Percentiles rank a stretch among this genome's conserved stretches.
Evolutionary conservation across 2,888 invertebrate genomes (phyloP).

Genomic region (Agriotes lineatus): DNA sequence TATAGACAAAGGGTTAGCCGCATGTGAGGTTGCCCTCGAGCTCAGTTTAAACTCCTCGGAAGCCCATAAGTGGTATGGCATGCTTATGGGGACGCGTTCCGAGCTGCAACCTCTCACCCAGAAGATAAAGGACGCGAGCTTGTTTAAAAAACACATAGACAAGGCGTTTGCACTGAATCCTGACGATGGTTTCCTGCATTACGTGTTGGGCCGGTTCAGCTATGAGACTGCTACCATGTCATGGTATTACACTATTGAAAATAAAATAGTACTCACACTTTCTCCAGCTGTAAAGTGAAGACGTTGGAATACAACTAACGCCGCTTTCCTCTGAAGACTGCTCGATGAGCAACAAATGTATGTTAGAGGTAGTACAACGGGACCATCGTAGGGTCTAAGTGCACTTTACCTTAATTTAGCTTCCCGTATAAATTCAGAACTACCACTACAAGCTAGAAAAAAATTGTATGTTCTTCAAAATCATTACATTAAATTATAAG

Average conservation of each 20-base stretch:
- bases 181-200: constrained; percentile 73
- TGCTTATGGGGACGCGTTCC: constrained; percentile 73
- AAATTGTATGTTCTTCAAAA: too few relatives aligned
- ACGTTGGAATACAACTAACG: too few relatives aligned
- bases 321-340: too few relatives aligned
- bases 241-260: constrained; percentile 55
- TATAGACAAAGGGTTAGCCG: constrained; percentile 64
- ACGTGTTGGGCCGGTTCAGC: constrained; percentile 78
- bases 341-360: too few relatives aligned
- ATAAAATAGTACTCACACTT: neutral
- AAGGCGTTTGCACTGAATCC: constrained; percentile 73
- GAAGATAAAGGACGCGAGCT: constrained; percentile 74
- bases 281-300: too few relatives aligned
- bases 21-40: constrained; percentile 70
- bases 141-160: constrained; percentile 78
- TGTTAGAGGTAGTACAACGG: too few relatives aligned
- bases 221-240: constrained; percentile 70
- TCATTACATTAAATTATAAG: too few relatives aligned
- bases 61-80: constrained; percentile 81
- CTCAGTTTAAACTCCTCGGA: constrained; percentile 68
- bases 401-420: too few relatives aligned
- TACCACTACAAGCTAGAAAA: too few relatives aligned
- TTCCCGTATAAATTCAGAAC: too few relatives aligned
- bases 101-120: constrained; percentile 71
- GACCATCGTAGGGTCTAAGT: too few relatives aligned